Evolutionary conservation across 2,113 vertebrate genomes (phyloP).

Genomic region (Entomyzon cyanotis): DNA sequence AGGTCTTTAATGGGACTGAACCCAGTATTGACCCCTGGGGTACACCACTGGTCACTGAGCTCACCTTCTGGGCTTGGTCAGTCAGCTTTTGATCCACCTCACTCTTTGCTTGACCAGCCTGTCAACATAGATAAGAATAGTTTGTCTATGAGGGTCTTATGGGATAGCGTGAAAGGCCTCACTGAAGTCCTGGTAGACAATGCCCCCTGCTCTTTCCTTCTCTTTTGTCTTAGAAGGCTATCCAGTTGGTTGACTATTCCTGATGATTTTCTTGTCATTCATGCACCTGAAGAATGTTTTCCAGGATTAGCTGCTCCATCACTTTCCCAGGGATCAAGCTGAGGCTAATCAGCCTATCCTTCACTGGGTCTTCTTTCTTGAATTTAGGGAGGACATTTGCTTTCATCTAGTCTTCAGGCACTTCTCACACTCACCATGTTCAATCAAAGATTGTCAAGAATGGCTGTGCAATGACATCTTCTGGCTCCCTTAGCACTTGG

Average conservation of each 20-base stretch:
- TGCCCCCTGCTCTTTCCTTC: not conserved
- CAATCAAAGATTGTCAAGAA: not conserved
- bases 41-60: not conserved
- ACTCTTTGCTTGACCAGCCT: not conserved
- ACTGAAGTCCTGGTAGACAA: not conserved
- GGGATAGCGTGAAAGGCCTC: not conserved
- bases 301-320: not conserved
- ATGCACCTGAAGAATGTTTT: not conserved
- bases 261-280: not conserved
- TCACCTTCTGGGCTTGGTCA: not conserved
- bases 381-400: not conserved
- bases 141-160: not conserved
- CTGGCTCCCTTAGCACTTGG: not conserved
- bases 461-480: not conserved
- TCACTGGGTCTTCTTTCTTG: not conserved
- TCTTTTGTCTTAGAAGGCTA: not conserved
- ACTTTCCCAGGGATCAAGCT: not conserved
- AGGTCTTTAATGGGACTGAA: not conserved
- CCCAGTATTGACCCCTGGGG: not conserved
- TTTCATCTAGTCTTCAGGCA: not conserved
- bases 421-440: not conserved
- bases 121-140: too few species aligned
- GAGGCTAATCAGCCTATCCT: not conserved
- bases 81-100: not conserved
- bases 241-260: not conserved